phyloP scores from a whole-genome alignment of 2,888 invertebrate genomes.

The Sphaerophoria taeniata region DNA sequence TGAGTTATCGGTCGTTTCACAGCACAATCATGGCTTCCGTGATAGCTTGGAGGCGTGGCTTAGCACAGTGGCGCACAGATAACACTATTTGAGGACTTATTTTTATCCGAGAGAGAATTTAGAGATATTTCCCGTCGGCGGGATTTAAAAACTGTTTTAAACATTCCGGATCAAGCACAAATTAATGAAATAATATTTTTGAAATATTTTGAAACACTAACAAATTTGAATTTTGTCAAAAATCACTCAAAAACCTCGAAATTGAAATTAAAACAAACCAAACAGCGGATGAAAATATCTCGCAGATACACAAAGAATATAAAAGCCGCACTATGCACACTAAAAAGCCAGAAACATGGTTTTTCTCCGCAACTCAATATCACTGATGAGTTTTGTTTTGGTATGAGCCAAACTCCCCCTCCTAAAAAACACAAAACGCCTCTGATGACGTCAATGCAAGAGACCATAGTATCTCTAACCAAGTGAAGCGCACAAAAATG shows the following conservation, averaged over 20 bases:
- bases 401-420: slow-evolving; percentile 54
- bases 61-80: slow-evolving; percentile 78
- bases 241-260: neutral
- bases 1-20: slow-evolving; percentile 81
- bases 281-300: slow-evolving; percentile 28
- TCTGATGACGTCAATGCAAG: slow-evolving; percentile 41
- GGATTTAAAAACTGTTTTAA: neutral
- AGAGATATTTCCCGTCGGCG: slow-evolving; percentile 18
- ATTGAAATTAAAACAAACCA: neutral
- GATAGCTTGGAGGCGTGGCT: slow-evolving; percentile 79
- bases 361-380: slow-evolving; percentile 45
- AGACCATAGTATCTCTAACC: slow-evolving; percentile 9
- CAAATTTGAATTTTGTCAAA: slow-evolving; percentile 1
- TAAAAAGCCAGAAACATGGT: slow-evolving; percentile 42
- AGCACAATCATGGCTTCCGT: slow-evolving; percentile 83
- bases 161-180: neutral
- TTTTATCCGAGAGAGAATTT: neutral
- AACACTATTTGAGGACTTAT: neutral
- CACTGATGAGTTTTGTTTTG: slow-evolving; percentile 43
- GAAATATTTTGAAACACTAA: neutral
- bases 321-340: slow-evolving; percentile 44
- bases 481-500: slow-evolving; percentile 14
- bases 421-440: slow-evolving; percentile 9
- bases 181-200: slow-evolving; percentile 10
- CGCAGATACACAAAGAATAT: slow-evolving; percentile 39